Evolutionary conservation across 2,888 invertebrate species (phyloP), one percentile per base, ranked within the genome.

Genomic region (Drosophila subsilvestris): DNA sequence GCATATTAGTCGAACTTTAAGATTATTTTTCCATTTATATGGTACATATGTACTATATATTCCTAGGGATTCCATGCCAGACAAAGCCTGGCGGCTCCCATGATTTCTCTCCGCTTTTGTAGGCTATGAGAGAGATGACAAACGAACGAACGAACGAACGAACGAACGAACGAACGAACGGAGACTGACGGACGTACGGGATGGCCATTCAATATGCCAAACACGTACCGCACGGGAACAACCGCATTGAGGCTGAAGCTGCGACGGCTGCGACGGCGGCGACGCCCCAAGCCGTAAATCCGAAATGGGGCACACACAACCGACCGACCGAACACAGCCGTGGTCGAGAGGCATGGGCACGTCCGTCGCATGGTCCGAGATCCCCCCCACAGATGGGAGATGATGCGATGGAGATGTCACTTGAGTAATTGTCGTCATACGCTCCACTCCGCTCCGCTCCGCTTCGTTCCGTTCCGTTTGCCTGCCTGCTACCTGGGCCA

Each of bases 391-490:
- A 62, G 74, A n/a, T 37, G 37, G 7, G 7, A 37, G 37, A 37
- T 37, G 37, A 37, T 37, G 37, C 37, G 37, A 74, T 75, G 70
- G 63, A 74, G 74, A 65, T 75, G 86, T 86, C 86, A 78, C 75
- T 83, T 84, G 86, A 84, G 83, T 84, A 81, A 84, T 84, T 86
- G 84, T 81, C 72, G 75, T 79, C 77, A 61, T 61, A 63, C 65
- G 65, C 65, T 57, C 49, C 48, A 17, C 49, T 42, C 43, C 25
- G 55, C 32, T 48, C 57, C 37, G 43, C 62, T 22, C n/a, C 42
- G 27, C 51, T 54, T 27, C 50, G 43, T 20, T 37, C 43, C 22
- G 45, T 43, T 45, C 25, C 25, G 25, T 25, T 25, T 44, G 50
- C 37, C 37, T 42, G 55, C 20, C 29, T 4, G 55, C 44, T 22